Base-by-base conservation (phyloP, 2,797 vertebrate genomes). In the Ctenochaetus hawaiiensis region DNA sequence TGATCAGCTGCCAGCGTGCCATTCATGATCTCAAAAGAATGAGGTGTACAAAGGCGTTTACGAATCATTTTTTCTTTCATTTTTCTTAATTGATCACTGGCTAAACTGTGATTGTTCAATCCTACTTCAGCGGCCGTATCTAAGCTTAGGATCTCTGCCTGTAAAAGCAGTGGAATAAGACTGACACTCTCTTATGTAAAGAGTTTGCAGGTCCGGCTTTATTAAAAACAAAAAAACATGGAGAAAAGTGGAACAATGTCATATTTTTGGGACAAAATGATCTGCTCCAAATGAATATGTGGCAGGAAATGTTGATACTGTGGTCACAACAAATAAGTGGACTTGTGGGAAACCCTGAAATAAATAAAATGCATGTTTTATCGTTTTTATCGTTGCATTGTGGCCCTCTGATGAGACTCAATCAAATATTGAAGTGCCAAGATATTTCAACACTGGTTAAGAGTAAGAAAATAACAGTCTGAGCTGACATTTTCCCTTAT, bases 1-100 rank as follows among this genome's bases (percentile, higher is more conserved):
- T 72, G 87, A 91, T 91, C 89, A 87, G 85, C 86, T 84, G 87
- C 10, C 23, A 72, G 67, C 72, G 17, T 0, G 6, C 43, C 78
- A 67, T 82, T 84, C 84, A 66, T 26, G 10, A 2, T 49, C 78
- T 82, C 73, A 72, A 75, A 84, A 78, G 88, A 69, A 59, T 14
- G 76, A 76, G 67, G 62, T 44, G 68, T 8, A 65, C 61, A 75
- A 71, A 80, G 61, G 60, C 76, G 7, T 3, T 39, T 23, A 53
- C 26, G 4, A 12, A 8, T 14, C 0, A 13, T 22, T 9, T 56
- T 57, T 39, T 47, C 20, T 10, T 47, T 49, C 39, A 5, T 58
- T 53, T 54, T 63, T 54, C 44, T 75, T 59, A 41, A 75, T 58
- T 58, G 45, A 59, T 26, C 5, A 2, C 41, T 76, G 14, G 6